Percentiles rank a stretch among this genome's conserved stretches.
These are phyloP conservation scores for Ctenosaura bakeri DNA, from an alignment of 2,797 vertebrate species.

Conservation along the genomic window DNA sequence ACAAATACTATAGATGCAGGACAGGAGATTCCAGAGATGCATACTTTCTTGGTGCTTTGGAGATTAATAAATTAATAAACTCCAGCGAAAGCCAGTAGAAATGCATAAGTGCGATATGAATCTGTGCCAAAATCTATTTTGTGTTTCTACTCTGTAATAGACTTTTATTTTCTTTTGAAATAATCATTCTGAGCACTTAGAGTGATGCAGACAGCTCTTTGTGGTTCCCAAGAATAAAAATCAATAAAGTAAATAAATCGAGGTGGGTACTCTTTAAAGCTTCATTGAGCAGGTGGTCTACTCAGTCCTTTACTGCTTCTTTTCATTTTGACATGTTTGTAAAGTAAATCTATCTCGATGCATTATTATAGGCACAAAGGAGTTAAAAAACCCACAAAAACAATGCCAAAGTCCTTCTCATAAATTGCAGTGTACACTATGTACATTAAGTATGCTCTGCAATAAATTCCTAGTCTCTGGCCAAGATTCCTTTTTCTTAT, in stretches of 20 bases:
- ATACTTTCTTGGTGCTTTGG: background rate
- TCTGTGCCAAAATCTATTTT: background rate
- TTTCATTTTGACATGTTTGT: conserved; percentile 23
- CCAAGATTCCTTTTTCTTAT: background rate
- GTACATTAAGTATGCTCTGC: background rate
- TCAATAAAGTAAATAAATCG: conserved; percentile 43
- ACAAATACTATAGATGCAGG: background rate
- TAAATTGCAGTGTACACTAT: background rate
- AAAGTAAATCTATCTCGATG: background rate
- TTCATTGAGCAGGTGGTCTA: conserved; percentile 20
- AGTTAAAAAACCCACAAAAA: background rate
- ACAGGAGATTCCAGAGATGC: background rate
- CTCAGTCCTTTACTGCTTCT: conserved; percentile 15
- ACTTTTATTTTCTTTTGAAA: conserved; percentile 21
- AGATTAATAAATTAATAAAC: background rate
- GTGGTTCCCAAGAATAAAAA: conserved; percentile 19
- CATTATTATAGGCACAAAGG: background rate
- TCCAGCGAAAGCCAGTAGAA: background rate
- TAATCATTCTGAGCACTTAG: conserved; percentile 14
- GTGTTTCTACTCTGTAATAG: background rate
- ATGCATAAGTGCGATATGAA: background rate
- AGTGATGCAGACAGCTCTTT: conserved; percentile 6
- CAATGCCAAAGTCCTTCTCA: background rate
- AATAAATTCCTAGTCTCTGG: background rate
- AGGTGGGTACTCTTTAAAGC: conserved; percentile 24